Percentiles rank a stretch among this genome's conserved stretches.
Conservation (phyloP, 2,888 invertebrate genomes). For the Branchipolynoe longqiensis region DNA sequence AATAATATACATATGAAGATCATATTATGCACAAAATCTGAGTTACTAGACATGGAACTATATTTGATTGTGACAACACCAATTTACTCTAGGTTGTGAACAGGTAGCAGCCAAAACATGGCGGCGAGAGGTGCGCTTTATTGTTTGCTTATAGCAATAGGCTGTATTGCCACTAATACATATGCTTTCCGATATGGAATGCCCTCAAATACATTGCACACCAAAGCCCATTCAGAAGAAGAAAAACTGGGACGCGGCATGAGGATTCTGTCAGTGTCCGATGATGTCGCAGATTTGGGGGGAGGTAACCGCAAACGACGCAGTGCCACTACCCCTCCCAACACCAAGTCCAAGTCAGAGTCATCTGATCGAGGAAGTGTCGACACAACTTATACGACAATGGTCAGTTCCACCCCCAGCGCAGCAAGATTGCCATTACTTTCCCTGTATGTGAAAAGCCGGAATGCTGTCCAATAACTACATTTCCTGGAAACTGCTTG, state of each 20-base stretch:
- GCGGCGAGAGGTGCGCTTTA: slow-evolving; percentile 21
- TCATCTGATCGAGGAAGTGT: slow-evolving; percentile 18
- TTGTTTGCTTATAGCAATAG: slow-evolving; percentile 4
- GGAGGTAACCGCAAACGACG: slow-evolving; percentile 25
- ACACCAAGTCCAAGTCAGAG: background rate
- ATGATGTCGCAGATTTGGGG: background rate
- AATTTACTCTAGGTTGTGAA: background rate
- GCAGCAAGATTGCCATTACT: no score
- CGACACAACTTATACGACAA: background rate
- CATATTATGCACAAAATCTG: no score
- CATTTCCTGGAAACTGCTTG: no score
- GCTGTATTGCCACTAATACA: background rate
- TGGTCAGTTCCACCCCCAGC: background rate
- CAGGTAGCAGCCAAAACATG: slow-evolving; percentile 3
- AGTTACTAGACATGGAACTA: no score
- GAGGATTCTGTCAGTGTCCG: background rate
- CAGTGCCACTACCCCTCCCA: background rate
- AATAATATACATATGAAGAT: no score
- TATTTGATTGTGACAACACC: background rate
- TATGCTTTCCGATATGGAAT: slow-evolving; percentile 42
- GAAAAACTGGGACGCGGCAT: slow-evolving; percentile 39
- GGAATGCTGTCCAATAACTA: no score
- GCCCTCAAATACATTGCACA: slow-evolving; percentile 28
- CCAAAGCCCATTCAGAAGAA: slow-evolving; percentile 21
- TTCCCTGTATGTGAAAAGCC: no score